These are phyloP conservation scores for Poecile atricapillus DNA, from an alignment of 2,113 vertebrate genomes.

Conservation along the genomic window DNA sequence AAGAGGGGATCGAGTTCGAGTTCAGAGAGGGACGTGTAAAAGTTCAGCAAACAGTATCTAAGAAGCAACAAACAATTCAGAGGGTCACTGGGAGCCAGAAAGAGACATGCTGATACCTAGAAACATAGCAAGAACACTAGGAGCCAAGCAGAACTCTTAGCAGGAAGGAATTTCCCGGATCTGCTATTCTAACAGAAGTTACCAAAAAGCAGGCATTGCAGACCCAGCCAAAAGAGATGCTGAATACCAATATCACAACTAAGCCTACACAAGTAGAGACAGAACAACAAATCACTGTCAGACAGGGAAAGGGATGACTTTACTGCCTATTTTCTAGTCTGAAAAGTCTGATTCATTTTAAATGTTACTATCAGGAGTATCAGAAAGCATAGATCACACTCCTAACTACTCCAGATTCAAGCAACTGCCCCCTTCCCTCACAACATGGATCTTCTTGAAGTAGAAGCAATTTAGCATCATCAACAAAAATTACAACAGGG, in stretches of 20 bases:
- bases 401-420: background rate
- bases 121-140: background rate
- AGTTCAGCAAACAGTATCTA: background rate
- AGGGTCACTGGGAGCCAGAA: background rate
- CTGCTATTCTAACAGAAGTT: background rate
- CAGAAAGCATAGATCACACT: fast-evolving
- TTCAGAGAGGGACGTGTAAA: background rate
- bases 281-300: background rate
- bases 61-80: background rate
- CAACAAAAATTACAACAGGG: background rate
- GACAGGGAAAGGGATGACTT: background rate
- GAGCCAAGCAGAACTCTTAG: background rate
- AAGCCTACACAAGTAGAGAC: background rate
- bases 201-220: background rate
- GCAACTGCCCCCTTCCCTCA: background rate
- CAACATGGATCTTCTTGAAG: background rate
- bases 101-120: background rate
- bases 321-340: background rate
- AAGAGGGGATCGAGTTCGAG: fast-evolving
- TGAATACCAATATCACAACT: background rate
- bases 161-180: background rate
- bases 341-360: background rate
- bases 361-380: background rate
- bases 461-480: background rate
- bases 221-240: background rate